Base-by-base conservation (phyloP, 2,113 vertebrate species). In the Gallinago undulata region DNA sequence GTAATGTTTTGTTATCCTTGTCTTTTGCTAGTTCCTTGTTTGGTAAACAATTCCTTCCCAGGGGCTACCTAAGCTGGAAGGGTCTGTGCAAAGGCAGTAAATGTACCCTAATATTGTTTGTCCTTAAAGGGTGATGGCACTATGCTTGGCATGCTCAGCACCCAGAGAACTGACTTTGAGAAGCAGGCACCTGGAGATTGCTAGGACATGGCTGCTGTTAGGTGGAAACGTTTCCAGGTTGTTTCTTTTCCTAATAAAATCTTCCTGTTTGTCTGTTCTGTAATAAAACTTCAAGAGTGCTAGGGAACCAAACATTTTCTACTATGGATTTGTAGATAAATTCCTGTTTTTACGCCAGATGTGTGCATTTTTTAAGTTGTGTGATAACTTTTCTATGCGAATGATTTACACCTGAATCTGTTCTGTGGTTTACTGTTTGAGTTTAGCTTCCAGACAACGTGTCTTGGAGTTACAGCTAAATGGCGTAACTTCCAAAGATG, bases 211-310 rank as follows among this genome's bases (percentile, higher is more conserved):
- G 59, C 12, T 30, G 33, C 43, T 85, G 24, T 69, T 83, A 53
- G 43, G 50, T 74, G 81, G 59, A 95, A 93, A 72, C 22, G 8
- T 14, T 57, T 83, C 57, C 51, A 78, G 39, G 43, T 53, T 82
- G 21, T 94, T 96, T 79, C 66, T 95, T 91, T 93, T 84, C 62
- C 78, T 93, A 79, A 76, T 35, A 95, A 91, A 85, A 86, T 48
- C 17, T 47, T 30, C n/a, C 2, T 82, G 12, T 83, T 72, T 76
- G 84, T 79, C 50, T 91, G n/a, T 84, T 82, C n/a, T 64, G 22
- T 64, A 79, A 67, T 92, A 75, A 81, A 89, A 84, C 41, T 57
- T 83, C 30, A 63, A 24, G 74, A 57, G 37, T 94, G 27, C n/a
- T 78, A 37, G 35, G 50, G 79, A 91, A 17, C 18, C 47, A 73